phyloP scores from a whole-genome alignment of 2,113 vertebrate genomes.

The Carassius gibelio region DNA sequence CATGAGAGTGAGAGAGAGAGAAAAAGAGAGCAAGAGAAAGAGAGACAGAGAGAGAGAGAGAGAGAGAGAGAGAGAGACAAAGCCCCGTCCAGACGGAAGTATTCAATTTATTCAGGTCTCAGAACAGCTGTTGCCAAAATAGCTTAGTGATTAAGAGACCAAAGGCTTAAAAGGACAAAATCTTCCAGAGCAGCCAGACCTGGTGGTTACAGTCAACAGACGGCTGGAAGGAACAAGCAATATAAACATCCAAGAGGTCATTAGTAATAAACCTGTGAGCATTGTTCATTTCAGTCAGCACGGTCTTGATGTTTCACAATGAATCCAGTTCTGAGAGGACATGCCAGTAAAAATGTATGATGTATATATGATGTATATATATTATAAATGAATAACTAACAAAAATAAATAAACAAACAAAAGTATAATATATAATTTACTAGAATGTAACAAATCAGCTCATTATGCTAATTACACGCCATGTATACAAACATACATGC shows the following conservation, averaged over 20 bases:
- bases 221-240: conserved; percentile 12
- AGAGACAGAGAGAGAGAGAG: not conserved
- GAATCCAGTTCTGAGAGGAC: not conserved
- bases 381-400: no score
- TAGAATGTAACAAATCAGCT: not conserved
- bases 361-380: not conserved
- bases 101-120: conserved; percentile 51
- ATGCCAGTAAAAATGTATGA: not conserved
- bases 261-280: conserved; percentile 21
- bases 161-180: conserved; percentile 51
- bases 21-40: not conserved
- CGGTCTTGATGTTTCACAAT: not conserved
- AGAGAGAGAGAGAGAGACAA: conserved; percentile 6
- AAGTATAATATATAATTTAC: no score
- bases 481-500: not conserved
- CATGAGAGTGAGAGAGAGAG: not conserved
- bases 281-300: conserved; percentile 7
- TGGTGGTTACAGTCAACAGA: conserved; percentile 38
- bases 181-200: conserved; percentile 36
- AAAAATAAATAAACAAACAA: no score
- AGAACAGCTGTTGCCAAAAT: conserved; percentile 54
- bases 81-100: conserved; percentile 53
- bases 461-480: not conserved
- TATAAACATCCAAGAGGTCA: conserved; percentile 23
- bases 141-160: conserved; percentile 53